phyloP scores from a whole-genome alignment of 2,888 invertebrate genomes.

The Tromatobia lineatoria region DNA sequence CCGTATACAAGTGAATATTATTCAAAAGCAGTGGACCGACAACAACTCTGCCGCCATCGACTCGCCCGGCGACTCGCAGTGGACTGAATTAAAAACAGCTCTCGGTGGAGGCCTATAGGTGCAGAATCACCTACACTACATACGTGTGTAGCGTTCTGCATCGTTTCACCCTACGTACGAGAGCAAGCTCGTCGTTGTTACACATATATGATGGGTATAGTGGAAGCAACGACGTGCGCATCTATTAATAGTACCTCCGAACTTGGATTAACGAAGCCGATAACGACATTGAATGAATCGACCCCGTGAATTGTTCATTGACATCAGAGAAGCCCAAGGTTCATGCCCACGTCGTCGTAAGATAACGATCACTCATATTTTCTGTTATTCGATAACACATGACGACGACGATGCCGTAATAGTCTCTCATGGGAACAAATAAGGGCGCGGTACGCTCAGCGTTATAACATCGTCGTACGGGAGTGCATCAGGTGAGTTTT shows the following conservation, averaged over 20 bases:
- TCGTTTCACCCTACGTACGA: constrained; percentile 61
- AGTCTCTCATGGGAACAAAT: neutral
- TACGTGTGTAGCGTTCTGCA: constrained; percentile 62
- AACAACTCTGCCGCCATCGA: constrained; percentile 31
- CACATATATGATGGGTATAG: constrained; percentile 30
- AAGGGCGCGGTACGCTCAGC: neutral
- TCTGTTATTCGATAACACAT: neutral
- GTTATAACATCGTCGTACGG: neutral
- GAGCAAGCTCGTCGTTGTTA: constrained; percentile 31
- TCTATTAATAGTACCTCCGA: constrained; percentile 71
- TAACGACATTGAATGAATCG: constrained; percentile 48
- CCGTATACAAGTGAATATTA: neutral
- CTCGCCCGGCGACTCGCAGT: constrained; percentile 59
- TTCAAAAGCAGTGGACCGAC: constrained; percentile 11
- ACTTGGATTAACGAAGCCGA: constrained; percentile 67
- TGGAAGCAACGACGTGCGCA: constrained; percentile 16
- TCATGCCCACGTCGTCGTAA: neutral
- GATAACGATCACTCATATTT: constrained; percentile 10
- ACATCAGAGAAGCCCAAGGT: neutral
- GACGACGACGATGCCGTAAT: neutral
- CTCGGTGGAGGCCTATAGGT: constrained; percentile 52
- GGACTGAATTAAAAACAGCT: constrained; percentile 72
- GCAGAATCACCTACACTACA: constrained; percentile 64
- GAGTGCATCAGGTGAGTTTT: neutral
- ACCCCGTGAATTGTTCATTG: constrained; percentile 28